These are phyloP conservation scores for Leptinotarsa juncta DNA, from an alignment of 2,888 invertebrate genomes.

Conservation along the genomic window DNA sequence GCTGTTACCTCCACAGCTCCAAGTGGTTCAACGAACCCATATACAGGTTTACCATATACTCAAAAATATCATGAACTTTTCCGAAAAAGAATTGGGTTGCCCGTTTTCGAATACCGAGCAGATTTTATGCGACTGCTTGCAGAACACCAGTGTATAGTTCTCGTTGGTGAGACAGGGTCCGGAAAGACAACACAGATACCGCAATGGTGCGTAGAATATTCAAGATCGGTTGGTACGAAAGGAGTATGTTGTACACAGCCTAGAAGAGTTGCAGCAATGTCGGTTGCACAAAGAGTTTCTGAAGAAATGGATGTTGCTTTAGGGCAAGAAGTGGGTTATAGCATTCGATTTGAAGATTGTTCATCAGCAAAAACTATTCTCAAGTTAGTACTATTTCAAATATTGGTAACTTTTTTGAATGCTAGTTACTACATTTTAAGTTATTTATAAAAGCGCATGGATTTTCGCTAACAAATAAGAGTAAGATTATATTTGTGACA, in stretches of 20 bases:
- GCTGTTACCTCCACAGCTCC: conserved; percentile 58
- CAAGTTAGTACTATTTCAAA: conserved; percentile 72
- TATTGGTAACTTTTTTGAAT: neutral
- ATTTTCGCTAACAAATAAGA: too few relatives aligned
- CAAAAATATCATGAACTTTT: conserved; percentile 89
- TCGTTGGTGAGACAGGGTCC: conserved; percentile 99
- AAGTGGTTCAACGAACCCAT: conserved; percentile 77
- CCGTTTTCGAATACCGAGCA: conserved; percentile 97
- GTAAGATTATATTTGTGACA: too few relatives aligned
- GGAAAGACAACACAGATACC: conserved; percentile 99
- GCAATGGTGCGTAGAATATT: conserved; percentile 91
- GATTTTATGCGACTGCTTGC: conserved; percentile 96
- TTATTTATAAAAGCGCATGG: too few relatives aligned
- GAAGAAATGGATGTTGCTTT: conserved; percentile 99
- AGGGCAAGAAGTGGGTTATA: conserved; percentile 93
- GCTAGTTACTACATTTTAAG: too few relatives aligned
- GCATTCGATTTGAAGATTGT: conserved; percentile 99
- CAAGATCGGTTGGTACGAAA: conserved; percentile 74
- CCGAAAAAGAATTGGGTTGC: conserved; percentile 89
- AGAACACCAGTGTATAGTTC: conserved; percentile 92
- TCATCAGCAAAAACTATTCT: conserved; percentile 93
- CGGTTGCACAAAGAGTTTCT: conserved; percentile 97
- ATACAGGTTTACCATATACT: conserved; percentile 86
- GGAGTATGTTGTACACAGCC: conserved; percentile 97
- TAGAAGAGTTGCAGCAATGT: conserved; percentile 98